Percentiles rank a stretch among this genome's conserved stretches.
These are phyloP conservation scores for Semicossyphus pulcher DNA, from an alignment of 2,113 vertebrate genomes.

Conservation along the genomic window DNA sequence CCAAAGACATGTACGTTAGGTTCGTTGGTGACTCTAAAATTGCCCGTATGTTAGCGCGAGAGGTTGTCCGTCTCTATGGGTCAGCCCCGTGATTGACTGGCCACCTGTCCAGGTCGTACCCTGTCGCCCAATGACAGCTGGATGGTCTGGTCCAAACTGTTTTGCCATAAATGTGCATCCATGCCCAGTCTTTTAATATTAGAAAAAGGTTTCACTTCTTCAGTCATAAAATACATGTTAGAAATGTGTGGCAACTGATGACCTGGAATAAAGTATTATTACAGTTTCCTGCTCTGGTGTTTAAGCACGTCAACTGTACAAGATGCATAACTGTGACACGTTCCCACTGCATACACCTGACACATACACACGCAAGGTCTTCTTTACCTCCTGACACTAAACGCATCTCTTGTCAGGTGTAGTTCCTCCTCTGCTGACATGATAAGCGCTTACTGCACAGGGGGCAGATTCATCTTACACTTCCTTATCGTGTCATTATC, in stretches of 20 bases:
- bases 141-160: neutral
- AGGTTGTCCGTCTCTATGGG: too few species aligned
- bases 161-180: too few species aligned
- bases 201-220: neutral
- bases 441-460: conserved; percentile 49
- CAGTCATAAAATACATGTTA: neutral
- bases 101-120: too few species aligned
- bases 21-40: too few species aligned
- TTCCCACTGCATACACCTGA: conserved; percentile 11
- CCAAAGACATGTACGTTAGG: too few species aligned
- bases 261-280: neutral
- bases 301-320: neutral
- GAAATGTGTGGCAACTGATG: neutral
- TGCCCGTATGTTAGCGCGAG: too few species aligned
- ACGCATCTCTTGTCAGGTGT: conserved; percentile 55
- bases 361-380: neutral
- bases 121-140: too few species aligned
- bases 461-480: conserved; percentile 65
- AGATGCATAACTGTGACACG: conserved; percentile 8
- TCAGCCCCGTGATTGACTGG: too few species aligned
- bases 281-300: neutral
- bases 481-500: conserved; percentile 76
- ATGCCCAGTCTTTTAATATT: neutral
- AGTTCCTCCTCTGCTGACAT: conserved; percentile 59
- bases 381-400: conserved; percentile 40